Percentiles rank a stretch among this genome's conserved stretches.
Conservation (phyloP, 2,888 invertebrate species). For the Neoscelio sp. region DNA sequence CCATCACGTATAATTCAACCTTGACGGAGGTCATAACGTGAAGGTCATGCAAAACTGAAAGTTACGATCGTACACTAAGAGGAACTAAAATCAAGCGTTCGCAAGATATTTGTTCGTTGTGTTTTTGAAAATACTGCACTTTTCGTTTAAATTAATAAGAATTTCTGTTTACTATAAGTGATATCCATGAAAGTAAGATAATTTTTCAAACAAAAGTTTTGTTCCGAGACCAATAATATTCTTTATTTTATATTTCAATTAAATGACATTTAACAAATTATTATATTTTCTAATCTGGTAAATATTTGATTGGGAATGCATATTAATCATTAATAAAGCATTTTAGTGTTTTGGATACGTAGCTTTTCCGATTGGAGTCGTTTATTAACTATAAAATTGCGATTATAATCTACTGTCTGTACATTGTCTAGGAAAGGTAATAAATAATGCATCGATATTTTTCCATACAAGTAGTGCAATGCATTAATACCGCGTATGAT, state of each 20-base stretch:
- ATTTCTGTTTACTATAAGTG: not conserved
- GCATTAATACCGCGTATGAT: slow-evolving; percentile 73
- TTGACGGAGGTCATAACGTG: slow-evolving; percentile 59
- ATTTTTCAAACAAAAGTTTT: not conserved
- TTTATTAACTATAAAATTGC: slow-evolving; percentile 64
- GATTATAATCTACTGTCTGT: slow-evolving; percentile 74
- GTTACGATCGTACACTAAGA: slow-evolving; percentile 43
- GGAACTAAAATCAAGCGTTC: slow-evolving; percentile 31
- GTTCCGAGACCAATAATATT: too few species aligned
- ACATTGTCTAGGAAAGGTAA: slow-evolving; percentile 76
- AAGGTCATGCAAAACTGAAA: slow-evolving; percentile 62
- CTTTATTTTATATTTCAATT: too few species aligned
- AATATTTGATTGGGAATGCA: slow-evolving; percentile 10
- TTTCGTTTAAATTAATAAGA: too few species aligned
- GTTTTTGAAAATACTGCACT: not conserved
- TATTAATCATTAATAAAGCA: slow-evolving; percentile 49
- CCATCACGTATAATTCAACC: slow-evolving; percentile 46
- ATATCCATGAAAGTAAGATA: not conserved
- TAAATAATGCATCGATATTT: slow-evolving; percentile 78
- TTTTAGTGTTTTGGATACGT: slow-evolving; percentile 41
- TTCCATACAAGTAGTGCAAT: slow-evolving; percentile 72
- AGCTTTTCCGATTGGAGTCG: slow-evolving; percentile 27
- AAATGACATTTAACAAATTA: not conserved
- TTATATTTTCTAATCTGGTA: slow-evolving; percentile 4
- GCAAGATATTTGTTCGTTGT: slow-evolving; percentile 16